Base-by-base conservation (phyloP, 2,797 vertebrate genomes). In the Notolabrus celidotus region DNA sequence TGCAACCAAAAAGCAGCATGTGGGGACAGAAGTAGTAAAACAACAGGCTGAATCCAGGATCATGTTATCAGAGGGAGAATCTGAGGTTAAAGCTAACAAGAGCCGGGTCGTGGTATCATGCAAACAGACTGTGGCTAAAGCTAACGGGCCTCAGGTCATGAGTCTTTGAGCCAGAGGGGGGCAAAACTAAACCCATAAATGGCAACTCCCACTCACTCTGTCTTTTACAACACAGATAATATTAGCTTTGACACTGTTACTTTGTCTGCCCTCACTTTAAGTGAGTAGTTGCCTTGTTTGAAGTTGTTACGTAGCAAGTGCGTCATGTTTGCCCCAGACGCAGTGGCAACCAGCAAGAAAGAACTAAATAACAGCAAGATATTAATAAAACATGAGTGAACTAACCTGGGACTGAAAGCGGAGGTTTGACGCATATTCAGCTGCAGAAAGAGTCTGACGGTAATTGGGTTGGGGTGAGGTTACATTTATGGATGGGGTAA, bases 361-460 rank as follows among this genome's bases (percentile, higher is more conserved):
- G 7, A 41, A 49, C 55, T 20, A 74, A 79, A 73, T 45, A 78
- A 85, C 45, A 84, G 72, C 67, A 79, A 47, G 0, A 1, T 59
- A 86, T 88, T 64, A 88, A 91, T 90, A 88, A 89, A 89, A 82
- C 86, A 92, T 87, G 57, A 19, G 23, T 55, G 69, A 83, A 64
- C 46, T 71, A 88, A 86, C 75, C 56, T 52, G 81, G 86, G 82
- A 86, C 62, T 45, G 58, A 71, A 77, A 58, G 34, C 38, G 11
- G 74, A 71, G 51, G 63, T 69, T 67, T 75, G 51, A 71, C 61
- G 71, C 22, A 58, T 57, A 78, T 67, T 75, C 55, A 56, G 63
- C 49, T 47, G 53, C 55, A 71, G 62, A 75, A 66, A 56, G 43
- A 76, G 56, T 54, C 53, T 71, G 36, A 53, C 57, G 59, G 31